phyloP scores from a whole-genome alignment of 2,113 vertebrate genomes.

The Eleginops maclovinus region DNA sequence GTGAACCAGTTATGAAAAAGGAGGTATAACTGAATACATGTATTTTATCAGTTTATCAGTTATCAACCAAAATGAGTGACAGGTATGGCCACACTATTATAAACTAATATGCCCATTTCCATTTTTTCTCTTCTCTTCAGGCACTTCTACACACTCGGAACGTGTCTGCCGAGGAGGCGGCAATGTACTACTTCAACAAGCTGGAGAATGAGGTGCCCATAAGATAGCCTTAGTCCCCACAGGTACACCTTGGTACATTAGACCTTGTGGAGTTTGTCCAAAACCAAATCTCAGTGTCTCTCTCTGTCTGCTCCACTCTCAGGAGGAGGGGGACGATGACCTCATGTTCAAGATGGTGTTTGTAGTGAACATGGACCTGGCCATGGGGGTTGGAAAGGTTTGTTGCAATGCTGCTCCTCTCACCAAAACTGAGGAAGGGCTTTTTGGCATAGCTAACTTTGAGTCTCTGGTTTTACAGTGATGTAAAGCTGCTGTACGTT shows the following conservation, averaged over 20 bases:
- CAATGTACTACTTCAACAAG: constrained; percentile 90
- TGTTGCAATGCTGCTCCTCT: background rate
- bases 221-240: constrained; percentile 75
- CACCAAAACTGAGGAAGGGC: too few relatives aligned
- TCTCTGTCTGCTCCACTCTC: constrained; percentile 37
- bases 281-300: constrained; percentile 65
- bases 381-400: constrained; percentile 88
- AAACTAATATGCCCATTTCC: background rate
- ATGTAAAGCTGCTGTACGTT: background rate
- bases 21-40: background rate
- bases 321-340: constrained; percentile 83
- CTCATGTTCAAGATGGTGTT: constrained; percentile 88
- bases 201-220: constrained; percentile 87
- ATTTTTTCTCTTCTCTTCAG: constrained; percentile 61
- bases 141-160: constrained; percentile 87
- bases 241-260: constrained; percentile 72
- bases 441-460: background rate
- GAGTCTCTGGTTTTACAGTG: background rate
- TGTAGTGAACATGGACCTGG: constrained; percentile 89
- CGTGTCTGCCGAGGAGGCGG: constrained; percentile 87
- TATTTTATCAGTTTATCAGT: background rate
- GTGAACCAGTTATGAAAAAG: background rate
- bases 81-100: too few relatives aligned
- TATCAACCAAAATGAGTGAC: background rate
- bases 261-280: constrained; percentile 58